These are phyloP conservation scores for Platycheirus albimanus DNA, from an alignment of 2,888 invertebrate genomes.

Conservation along the genomic window DNA sequence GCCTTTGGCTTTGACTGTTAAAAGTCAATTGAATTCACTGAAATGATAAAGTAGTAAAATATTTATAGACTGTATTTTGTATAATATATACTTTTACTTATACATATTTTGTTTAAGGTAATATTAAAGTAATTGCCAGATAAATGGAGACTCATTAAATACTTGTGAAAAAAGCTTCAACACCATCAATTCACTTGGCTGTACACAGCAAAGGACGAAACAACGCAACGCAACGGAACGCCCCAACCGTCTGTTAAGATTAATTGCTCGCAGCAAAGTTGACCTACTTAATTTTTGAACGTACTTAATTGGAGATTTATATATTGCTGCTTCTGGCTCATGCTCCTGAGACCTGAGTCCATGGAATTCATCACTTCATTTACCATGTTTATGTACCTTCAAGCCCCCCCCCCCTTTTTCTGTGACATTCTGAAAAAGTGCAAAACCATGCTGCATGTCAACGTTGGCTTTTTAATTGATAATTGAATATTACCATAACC, in stretches of 20 bases:
- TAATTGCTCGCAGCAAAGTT: conserved; percentile 49
- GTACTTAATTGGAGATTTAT: conserved; percentile 49
- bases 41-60: neutral
- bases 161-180: conserved; percentile 18
- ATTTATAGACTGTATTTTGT: neutral
- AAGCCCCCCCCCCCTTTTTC: neutral
- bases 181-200: conserved; percentile 11
- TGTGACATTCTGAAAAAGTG: conserved; percentile 43
- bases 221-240: no score
- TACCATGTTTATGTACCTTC: neutral
- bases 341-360: no score
- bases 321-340: neutral
- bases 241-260: conserved; percentile 29
- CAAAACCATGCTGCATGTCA: conserved; percentile 66
- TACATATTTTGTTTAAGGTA: neutral
- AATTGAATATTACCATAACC: conserved; percentile 27
- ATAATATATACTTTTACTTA: no score
- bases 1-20: neutral
- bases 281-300: conserved; percentile 60
- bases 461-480: conserved; percentile 31
- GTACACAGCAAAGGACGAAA: neutral
- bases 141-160: conserved; percentile 26
- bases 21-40: conserved; percentile 26
- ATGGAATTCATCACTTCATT: conserved; percentile 11
- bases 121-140: conserved; percentile 10